A percentile compares a stretch with the other conserved stretches of the same genome.
phyloP scores from a whole-genome alignment of 1,140 invertebrate genomes.

The Semibalanus balanoides region DNA sequence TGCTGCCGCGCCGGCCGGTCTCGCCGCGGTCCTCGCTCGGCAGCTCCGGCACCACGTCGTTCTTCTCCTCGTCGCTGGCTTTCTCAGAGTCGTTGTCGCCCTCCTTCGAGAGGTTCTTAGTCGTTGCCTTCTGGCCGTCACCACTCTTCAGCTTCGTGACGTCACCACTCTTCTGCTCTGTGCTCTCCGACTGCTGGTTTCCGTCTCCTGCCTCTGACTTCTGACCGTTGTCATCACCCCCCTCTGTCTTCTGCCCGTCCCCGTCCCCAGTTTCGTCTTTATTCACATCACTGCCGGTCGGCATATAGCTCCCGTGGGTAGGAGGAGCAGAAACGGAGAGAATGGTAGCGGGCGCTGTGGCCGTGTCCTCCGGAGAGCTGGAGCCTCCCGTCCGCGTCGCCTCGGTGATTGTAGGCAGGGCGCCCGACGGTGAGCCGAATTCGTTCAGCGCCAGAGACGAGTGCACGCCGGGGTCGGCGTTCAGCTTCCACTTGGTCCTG shows the following conservation, averaged over 20 bases:
- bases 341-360: no score
- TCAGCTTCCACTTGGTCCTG: conserved; percentile 49
- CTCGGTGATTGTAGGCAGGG: conserved; percentile 74
- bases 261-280: no score
- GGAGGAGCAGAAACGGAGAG: no score
- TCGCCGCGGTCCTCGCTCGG: neutral
- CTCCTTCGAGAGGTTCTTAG: neutral
- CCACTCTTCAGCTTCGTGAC: no score
- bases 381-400: conserved; percentile 23
- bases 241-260: no score
- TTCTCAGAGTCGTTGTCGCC: conserved; percentile 2
- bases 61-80: conserved; percentile 4
- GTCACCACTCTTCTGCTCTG: no score
- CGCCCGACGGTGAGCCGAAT: conserved; percentile 36
- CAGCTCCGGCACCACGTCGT: conserved; percentile 4
- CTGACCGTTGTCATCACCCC: no score
- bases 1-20: neutral
- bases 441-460: conserved; percentile 72
- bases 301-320: no score
- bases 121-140: neutral
- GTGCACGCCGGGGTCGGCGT: conserved; percentile 83
- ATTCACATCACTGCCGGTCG: no score
- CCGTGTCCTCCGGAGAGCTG: neutral
- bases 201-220: no score
- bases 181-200: no score